These are phyloP conservation scores for Dunckerocampus dactyliophorus DNA, from an alignment of 2,113 vertebrate species.

Conservation along the genomic window DNA sequence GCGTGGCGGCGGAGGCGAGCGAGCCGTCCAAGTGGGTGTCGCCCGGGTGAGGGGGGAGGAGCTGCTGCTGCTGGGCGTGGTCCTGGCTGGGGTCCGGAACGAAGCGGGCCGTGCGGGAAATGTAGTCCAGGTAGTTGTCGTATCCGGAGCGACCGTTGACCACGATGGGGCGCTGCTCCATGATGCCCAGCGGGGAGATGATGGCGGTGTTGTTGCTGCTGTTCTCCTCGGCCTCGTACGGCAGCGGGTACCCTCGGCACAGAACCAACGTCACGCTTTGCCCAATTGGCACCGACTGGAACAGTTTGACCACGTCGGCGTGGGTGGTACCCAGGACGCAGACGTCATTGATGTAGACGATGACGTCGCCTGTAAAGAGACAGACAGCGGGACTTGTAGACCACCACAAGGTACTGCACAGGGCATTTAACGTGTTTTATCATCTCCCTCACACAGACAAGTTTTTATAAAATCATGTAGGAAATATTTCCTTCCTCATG, in stretches of 20 bases:
- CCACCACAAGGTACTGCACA: no score
- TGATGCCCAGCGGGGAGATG: conserved; percentile 90
- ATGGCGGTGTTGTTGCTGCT: conserved; percentile 71
- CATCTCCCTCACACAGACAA: no score
- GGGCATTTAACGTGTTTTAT: no score
- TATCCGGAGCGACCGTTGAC: conserved; percentile 94
- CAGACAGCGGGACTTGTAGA: conserved; percentile 6
- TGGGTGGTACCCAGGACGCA: conserved; percentile 98
- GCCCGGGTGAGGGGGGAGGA: conserved; percentile 81
- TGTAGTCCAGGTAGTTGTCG: conserved; percentile 96
- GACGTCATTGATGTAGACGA: conserved; percentile 97
- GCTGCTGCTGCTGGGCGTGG: conserved; percentile 75
- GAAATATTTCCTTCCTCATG: no score
- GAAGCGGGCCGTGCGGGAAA: conserved; percentile 90
- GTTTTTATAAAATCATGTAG: no score
- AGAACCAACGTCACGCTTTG: conserved; percentile 94
- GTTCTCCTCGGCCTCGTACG: conserved; percentile 93
- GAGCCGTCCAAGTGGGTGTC: conserved; percentile 91
- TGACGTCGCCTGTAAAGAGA: conserved; percentile 87
- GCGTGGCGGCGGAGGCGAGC: conserved; percentile 75
- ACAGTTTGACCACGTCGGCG: conserved; percentile 97
- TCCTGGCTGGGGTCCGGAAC: conserved; percentile 74
- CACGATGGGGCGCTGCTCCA: conserved; percentile 90
- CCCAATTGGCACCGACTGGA: conserved; percentile 96
- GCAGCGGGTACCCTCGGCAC: conserved; percentile 94